Percentiles rank a stretch among this genome's conserved stretches.
Conservation (phyloP, 1,140 invertebrate genomes). For the Periplaneta americana region DNA sequence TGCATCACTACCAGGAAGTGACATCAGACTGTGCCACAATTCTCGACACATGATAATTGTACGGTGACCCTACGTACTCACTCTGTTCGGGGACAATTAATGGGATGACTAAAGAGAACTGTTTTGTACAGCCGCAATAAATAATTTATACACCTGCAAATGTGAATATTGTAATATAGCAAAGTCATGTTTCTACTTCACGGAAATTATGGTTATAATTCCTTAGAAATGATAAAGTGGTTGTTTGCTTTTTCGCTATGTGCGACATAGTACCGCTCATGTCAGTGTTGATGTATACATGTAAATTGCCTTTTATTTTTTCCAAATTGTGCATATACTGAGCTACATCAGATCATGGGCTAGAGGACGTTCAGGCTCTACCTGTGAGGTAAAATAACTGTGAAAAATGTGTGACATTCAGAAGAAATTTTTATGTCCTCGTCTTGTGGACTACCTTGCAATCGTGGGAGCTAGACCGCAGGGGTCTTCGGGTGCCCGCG, state of each 20-base stretch:
- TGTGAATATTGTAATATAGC: neutral
- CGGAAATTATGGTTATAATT: neutral
- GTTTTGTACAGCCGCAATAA: neutral
- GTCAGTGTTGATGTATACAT: neutral
- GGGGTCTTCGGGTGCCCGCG: conserved; percentile 29
- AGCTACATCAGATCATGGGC: neutral
- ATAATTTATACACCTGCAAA: neutral
- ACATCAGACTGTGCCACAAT: neutral
- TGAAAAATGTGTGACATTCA: conserved; percentile 50
- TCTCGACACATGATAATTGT: neutral
- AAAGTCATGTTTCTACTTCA: neutral
- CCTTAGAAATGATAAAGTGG: neutral
- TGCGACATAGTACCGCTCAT: neutral
- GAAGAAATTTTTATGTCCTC: conserved; percentile 75
- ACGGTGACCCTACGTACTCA: neutral
- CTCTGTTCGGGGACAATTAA: neutral
- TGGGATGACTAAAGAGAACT: neutral
- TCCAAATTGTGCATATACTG: neutral
- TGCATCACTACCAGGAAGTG: too few relatives aligned
- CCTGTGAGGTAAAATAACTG: neutral
- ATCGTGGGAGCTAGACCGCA: conserved; percentile 85
- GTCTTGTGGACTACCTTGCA: conserved; percentile 90
- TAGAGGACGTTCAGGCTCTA: neutral
- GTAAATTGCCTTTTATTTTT: neutral
- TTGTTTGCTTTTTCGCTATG: neutral